Evolutionary conservation across 2,888 invertebrate genomes (phyloP), one percentile per base, ranked within the genome.

Genomic region (Cephus runcator): DNA sequence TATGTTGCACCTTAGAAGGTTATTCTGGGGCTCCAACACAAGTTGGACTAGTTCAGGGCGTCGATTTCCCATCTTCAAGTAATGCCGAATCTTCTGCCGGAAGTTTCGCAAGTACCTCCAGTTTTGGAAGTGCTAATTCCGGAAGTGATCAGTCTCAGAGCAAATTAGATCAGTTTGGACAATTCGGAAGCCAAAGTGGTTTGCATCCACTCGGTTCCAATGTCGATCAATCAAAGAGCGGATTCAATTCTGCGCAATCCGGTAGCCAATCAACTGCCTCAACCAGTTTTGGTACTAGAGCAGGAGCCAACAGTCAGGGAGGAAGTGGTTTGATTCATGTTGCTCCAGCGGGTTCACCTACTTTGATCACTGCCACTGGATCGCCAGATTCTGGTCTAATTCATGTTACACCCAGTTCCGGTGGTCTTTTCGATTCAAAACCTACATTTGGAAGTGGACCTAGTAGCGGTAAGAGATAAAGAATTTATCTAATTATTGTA

Each of bases 1-100:
- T 85, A 11, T 90, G 90, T 79, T 90, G 90, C 77, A 85, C 82
- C 30, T 76, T 88, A n/a, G 80, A 79, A 75, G 75, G 56, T 31
- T 74, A 79, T 36, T 78, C 78, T 30, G 76, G 76, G 1, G 71
- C 68, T 30, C 69, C 76, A 6, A 12, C 76, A n/a, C 71, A 76
- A 35, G 71, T 33, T 30, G 35, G 71, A 23, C 4, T 69, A 11
- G 34, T 69, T 36, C 69, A 71, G 9, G 76, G 34, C 12, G 76
- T 68, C 34, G 69, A 68, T 15, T 76, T 71, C 35, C 33, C 76
- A 30, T n/a, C 34, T 23, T 23, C 76, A 15, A 34, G 9, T 69
- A 30, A 34, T 2, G 74, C 74, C 4, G 74, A 30, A 34, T 33
- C 74, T 12, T 74, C 74, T 31, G 71, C 71, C 12, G 33, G 33